Conservation (phyloP, 2,797 vertebrate genomes). For the Hoplostethus mediterraneus region DNA sequence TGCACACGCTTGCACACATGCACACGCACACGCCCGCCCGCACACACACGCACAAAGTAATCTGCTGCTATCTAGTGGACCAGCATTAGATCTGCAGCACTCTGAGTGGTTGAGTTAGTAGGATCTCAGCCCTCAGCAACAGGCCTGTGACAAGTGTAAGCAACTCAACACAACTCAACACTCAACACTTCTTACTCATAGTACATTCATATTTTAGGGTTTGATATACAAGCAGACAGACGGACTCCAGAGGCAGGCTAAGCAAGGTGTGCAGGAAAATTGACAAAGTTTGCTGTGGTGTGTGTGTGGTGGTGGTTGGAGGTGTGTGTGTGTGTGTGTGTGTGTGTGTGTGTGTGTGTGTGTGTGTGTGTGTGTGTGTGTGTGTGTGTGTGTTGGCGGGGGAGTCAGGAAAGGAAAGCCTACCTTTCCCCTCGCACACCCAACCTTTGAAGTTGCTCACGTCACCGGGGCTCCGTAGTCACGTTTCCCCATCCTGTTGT, state of each 20-base stretch:
- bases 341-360: no score
- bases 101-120: constrained; percentile 23
- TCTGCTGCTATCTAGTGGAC: constrained; percentile 80
- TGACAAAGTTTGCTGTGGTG: no score
- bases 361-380: neutral
- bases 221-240: constrained; percentile 2
- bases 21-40: constrained; percentile 34
- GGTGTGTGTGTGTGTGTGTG: neutral
- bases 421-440: constrained; percentile 55
- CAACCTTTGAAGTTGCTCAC: constrained; percentile 29
- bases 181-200: neutral
- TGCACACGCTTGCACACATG: constrained; percentile 29
- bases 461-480: constrained; percentile 67
- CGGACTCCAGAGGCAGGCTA: neutral
- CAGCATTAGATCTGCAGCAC: constrained; percentile 70
- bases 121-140: constrained; percentile 6
- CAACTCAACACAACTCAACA: constrained; percentile 24
- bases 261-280: neutral
- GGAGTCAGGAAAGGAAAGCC: constrained; percentile 5
- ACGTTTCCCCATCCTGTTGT: constrained; percentile 61
- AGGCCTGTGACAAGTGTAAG: constrained; percentile 33
- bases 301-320: no score
- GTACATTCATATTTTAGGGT: neutral
- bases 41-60: constrained; percentile 41
- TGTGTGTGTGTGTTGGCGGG: neutral